Evolutionary conservation across 2,113 vertebrate genomes (phyloP), one percentile per base, ranked within the genome.

Genomic region (Leptocoma aspasia): DNA sequence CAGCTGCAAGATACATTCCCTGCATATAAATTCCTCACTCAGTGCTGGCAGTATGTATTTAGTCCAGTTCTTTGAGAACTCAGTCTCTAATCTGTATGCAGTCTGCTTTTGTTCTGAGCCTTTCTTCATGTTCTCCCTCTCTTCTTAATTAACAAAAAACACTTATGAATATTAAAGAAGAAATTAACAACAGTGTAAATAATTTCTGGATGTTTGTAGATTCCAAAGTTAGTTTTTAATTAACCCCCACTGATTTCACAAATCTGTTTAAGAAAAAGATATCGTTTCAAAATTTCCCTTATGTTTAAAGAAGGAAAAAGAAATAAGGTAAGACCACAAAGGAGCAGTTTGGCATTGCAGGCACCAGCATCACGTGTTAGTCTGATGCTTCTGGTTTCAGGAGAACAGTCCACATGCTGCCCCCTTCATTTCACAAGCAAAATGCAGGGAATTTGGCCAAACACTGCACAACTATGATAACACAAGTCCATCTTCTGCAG

Each of bases 111-210:
- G 94, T 97, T 95, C 19, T 11, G 54, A 66, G 47, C 63, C 92
- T 95, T 95, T 97, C 97, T 97, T 97, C 94, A 90, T 85, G 96
- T 96, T 97, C 90, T 96, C 94, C 35, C n/a, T 96, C 88, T 96
- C 96, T 97, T 96, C 97, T 97, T 98, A 98, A 98, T 98, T 98
- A 98, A 98, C 81, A 96, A 96, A 89, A 97, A 96, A 76, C 80
- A 96, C 94, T 91, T 98, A 97, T 98, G 97, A 98, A 98, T 98
- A 97, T 97, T 97, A 97, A 98, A 97, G 94, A 96, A 97, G 93
- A 98, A 98, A 98, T 98, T 97, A 98, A 96, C 95, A 98, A 95
- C 86, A 97, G 95, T 96, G 97, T 87, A 98, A 98, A 97, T 98
- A 97, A 98, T 97, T 96, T 97, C 97, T 85, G 77, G 33, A 45